A percentile compares a stretch with the other conserved stretches of the same genome.
phyloP scores from a whole-genome alignment of 2,797 vertebrate genomes.

The Enteromius mattozi region DNA sequence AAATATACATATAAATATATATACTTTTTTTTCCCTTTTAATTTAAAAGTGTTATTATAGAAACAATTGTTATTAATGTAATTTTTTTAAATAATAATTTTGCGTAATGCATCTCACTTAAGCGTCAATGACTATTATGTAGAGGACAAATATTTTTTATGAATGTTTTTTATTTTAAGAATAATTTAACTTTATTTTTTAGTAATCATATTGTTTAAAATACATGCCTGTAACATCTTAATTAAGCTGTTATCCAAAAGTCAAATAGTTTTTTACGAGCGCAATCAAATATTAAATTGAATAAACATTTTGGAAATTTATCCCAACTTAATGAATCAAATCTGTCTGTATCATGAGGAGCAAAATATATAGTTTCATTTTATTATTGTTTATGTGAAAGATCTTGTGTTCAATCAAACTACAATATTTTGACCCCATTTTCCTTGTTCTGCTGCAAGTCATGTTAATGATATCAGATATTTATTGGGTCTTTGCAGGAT shows the following conservation, averaged over 20 bases:
- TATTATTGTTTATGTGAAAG: neutral
- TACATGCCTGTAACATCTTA: neutral
- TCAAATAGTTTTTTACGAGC: neutral
- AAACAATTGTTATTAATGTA: too few species aligned
- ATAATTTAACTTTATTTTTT: neutral
- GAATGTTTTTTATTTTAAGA: neutral
- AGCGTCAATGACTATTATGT: neutral
- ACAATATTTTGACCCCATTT: neutral
- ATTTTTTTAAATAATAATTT: too few species aligned
- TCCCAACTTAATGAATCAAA: too few species aligned
- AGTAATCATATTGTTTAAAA: neutral
- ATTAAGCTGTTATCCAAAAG: neutral
- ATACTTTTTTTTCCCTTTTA: too few species aligned
- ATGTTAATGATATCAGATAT: neutral
- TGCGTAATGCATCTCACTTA: neutral
- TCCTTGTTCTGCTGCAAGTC: neutral
- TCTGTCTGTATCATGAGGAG: neutral
- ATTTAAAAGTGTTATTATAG: too few species aligned
- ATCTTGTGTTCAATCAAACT: neutral
- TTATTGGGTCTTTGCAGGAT: neutral
- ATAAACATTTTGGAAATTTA: neutral
- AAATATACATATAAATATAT: too few species aligned
- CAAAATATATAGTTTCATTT: neutral
- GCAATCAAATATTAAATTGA: neutral
- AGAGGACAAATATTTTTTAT: neutral